A percentile compares a stretch with the other conserved stretches of the same genome.
Evolutionary conservation across 1,140 invertebrate genomes (phyloP).

Genomic region (Drosophila kepulauana): DNA sequence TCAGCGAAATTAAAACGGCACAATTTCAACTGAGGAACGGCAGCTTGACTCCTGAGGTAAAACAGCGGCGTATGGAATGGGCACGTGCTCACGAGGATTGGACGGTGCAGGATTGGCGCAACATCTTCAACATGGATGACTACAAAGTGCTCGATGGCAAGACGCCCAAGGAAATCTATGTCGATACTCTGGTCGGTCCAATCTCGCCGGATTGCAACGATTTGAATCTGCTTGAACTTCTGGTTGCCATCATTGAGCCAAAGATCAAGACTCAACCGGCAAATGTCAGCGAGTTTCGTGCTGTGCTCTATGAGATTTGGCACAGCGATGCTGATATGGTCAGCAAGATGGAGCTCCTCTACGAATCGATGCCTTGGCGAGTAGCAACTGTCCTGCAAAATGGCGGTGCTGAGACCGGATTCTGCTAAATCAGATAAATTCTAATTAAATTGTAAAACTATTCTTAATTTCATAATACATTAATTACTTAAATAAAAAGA

Average conservation of each 20-base stretch:
- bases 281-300: conserved; percentile 55
- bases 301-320: conserved; percentile 65
- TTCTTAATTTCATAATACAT: too few species aligned
- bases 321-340: conserved; percentile 68
- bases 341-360: conserved; percentile 56
- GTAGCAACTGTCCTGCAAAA: conserved; percentile 54
- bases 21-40: not conserved
- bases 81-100: conserved; percentile 62
- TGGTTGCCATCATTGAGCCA: conserved; percentile 65
- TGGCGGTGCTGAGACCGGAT: conserved; percentile 50
- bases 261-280: conserved; percentile 60
- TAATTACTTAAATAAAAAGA: not conserved
- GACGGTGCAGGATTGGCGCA: conserved; percentile 68
- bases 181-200: conserved; percentile 64
- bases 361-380: conserved; percentile 66
- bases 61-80: conserved; percentile 50
- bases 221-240: conserved; percentile 61
- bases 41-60: conserved; percentile 24
- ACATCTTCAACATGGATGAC: conserved; percentile 75
- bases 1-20: conserved; percentile 58
- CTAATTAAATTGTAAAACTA: not conserved
- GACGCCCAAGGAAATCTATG: conserved; percentile 53
- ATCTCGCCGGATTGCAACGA: conserved; percentile 48
- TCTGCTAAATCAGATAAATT: not conserved
- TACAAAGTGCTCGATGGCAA: conserved; percentile 32